Percentiles rank a stretch among this genome's conserved stretches.
Conservation (phyloP, 2,113 vertebrate genomes). For the Anas platyrhynchos region DNA sequence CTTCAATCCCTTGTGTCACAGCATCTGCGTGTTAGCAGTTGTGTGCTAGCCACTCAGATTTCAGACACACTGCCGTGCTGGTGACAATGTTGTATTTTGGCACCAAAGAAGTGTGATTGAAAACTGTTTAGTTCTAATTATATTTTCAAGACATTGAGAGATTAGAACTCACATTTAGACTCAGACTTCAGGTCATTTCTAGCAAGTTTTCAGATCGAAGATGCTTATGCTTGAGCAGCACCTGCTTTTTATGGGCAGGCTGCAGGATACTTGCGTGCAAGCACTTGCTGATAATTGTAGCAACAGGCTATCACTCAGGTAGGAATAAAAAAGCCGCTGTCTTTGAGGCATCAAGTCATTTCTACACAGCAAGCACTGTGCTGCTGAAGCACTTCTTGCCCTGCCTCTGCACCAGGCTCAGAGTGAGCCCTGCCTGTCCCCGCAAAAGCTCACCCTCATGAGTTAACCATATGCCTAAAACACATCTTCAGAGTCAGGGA, state of each 20-base stretch:
- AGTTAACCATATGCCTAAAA: neutral
- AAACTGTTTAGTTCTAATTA: neutral
- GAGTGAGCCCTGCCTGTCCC: neutral
- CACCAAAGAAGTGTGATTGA: neutral
- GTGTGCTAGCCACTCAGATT: neutral
- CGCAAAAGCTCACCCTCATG: rapidly evolving
- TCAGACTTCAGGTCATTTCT: neutral
- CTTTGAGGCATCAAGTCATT: neutral
- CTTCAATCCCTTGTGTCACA: rapidly evolving
- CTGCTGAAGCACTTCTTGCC: too few species aligned
- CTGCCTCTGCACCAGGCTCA: too few species aligned
- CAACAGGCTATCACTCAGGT: neutral
- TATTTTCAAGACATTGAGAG: neutral
- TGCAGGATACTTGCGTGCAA: too few species aligned
- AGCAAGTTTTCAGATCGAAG: too few species aligned
- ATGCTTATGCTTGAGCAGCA: neutral
- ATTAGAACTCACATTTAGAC: neutral
- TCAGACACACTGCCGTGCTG: neutral
- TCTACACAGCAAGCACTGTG: too few species aligned
- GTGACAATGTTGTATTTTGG: neutral
- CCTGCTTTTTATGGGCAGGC: neutral
- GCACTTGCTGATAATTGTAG: neutral
- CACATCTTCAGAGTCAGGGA: neutral
- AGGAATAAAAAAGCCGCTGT: neutral
- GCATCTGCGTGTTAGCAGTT: neutral